phyloP scores from a whole-genome alignment of 2,113 vertebrate genomes.

The Trematomus loennbergii region DNA sequence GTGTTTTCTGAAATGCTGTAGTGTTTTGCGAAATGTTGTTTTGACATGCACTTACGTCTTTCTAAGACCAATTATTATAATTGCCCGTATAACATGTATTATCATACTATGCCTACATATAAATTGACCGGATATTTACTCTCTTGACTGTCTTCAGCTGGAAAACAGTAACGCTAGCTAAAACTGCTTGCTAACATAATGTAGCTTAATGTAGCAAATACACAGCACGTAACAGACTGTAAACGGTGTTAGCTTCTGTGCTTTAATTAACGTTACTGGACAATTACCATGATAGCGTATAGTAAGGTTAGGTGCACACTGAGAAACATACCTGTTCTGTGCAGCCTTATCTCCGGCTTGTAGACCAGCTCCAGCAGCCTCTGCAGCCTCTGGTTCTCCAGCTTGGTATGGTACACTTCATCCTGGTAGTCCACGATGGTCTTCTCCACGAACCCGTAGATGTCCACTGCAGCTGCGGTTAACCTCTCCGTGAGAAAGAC shows the following conservation, averaged over 20 bases:
- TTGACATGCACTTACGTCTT: too few species aligned
- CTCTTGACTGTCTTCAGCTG: background rate
- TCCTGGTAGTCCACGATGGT: conserved; percentile 58
- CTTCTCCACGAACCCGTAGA: conserved; percentile 63
- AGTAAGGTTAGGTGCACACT: too few species aligned
- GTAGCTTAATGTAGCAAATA: background rate
- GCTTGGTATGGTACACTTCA: conserved; percentile 45
- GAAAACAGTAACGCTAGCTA: background rate
- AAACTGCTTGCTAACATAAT: background rate
- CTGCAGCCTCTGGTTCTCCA: conserved; percentile 68
- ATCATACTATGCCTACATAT: too few species aligned
- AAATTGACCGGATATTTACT: background rate
- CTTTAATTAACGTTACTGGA: background rate
- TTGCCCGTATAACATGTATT: too few species aligned
- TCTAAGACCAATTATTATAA: too few species aligned
- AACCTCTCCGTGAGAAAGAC: conserved; percentile 63
- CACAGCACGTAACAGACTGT: background rate
- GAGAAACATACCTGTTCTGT: conserved; percentile 48
- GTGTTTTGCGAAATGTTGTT: too few species aligned
- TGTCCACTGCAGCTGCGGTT: conserved; percentile 64
- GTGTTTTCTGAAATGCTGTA: too few species aligned
- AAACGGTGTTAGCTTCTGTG: background rate
- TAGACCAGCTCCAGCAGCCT: conserved; percentile 61
- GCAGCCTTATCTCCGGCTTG: conserved; percentile 57
- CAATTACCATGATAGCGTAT: too few species aligned